Conservation (phyloP, 2,888 invertebrate species). For the Sarcophaga rosellei region DNA sequence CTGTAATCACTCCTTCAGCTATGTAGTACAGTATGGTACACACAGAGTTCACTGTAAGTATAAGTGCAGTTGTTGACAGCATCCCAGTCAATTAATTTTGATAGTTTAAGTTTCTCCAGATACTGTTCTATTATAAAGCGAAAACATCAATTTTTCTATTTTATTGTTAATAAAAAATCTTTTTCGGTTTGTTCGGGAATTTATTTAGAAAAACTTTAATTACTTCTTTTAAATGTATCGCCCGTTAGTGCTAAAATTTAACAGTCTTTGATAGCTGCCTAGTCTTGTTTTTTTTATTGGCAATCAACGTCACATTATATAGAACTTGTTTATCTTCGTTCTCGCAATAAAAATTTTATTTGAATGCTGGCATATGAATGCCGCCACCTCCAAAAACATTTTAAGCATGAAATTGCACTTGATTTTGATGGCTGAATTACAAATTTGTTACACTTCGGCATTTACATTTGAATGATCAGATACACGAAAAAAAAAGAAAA, state of each 20-base stretch:
- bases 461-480: not conserved
- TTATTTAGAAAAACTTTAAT: too few relatives aligned
- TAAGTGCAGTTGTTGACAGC: too few relatives aligned
- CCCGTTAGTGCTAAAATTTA: not conserved
- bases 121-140: too few relatives aligned
- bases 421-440: constrained; percentile 31
- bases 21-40: too few relatives aligned
- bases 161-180: too few relatives aligned
- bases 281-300: not conserved
- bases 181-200: too few relatives aligned
- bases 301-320: not conserved
- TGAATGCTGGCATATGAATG: not conserved
- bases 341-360: too few relatives aligned
- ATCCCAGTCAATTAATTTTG: too few relatives aligned
- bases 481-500: not conserved
- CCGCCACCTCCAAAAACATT: not conserved
- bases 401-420: constrained; percentile 44
- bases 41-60: too few relatives aligned
- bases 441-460: constrained; percentile 41
- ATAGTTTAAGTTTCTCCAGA: too few relatives aligned
- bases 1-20: too few relatives aligned
- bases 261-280: not conserved
- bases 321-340: not conserved
- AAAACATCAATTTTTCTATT: too few relatives aligned
- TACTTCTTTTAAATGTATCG: not conserved